Base-by-base conservation (phyloP, 2,113 vertebrate genomes). In the Vicugna pacos region DNA sequence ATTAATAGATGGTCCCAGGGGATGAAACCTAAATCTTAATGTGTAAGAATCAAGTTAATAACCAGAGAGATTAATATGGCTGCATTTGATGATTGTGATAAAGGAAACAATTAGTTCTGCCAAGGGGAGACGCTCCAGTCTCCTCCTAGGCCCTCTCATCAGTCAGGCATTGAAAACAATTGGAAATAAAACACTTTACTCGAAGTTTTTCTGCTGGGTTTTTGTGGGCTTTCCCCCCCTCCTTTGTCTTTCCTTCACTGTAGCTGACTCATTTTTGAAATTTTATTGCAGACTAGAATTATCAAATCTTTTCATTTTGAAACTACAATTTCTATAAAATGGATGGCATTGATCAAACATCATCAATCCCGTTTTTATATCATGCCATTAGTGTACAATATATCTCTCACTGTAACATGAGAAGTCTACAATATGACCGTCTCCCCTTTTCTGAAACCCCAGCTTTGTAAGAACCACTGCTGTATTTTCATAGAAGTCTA, bases 1-100 rank as follows among this genome's bases (percentile, higher is more conserved):
- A 99, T 99, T 99, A 99, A 98, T 99, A 99, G 99, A 99, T 97
- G 96, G 98, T 98, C 99, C 98, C 98, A 84, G 93, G 98, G 98
- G 99, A 99, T 98, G 99, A 98, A 99, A 98, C 99, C 98, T 99
- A 99, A 99, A 99, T 99, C 99, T 98, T 98, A 99, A 99, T 99
- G 99, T 99, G 98, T 98, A 99, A 99, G 99, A 99, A 99, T 98
- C 98, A 98, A 99, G 98, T 99, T 99, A 99, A 99, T 99, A 99
- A 99, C 98, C 98, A 98, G 98, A 98, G 98, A 99, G 98, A 99
- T 99, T 99, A 99, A 99, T 99, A 99, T 98, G 98, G 98, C 98
- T 98, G 98, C 98, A 98, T 99, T 98, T 98, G 98, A 99, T 99
- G 99, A 98, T 98, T 98, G 98, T 98, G 98, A 98, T 99, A 99